phyloP scores from a whole-genome alignment of 2,113 vertebrate genomes.

The Sebastes fasciatus region DNA sequence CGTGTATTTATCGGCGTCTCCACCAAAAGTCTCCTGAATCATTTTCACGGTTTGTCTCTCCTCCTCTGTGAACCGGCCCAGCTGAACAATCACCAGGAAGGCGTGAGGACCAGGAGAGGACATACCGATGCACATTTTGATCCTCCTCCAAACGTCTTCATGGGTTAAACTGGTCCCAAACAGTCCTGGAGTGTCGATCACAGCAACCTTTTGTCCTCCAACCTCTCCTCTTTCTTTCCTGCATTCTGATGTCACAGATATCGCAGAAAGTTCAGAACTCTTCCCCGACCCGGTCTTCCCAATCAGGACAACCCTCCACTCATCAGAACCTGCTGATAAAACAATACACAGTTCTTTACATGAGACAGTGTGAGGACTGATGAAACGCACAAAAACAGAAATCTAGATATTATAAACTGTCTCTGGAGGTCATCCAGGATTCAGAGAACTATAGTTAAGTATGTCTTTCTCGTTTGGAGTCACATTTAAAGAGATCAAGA shows the following conservation, averaged over 20 bases:
- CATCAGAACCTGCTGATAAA: neutral
- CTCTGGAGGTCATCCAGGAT: too few species aligned
- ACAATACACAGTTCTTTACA: neutral
- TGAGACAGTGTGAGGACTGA: neutral
- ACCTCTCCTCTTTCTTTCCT: neutral
- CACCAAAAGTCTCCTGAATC: neutral
- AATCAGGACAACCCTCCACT: neutral
- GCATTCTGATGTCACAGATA: neutral
- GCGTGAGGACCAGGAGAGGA: conserved; percentile 4
- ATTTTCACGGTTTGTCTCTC: neutral
- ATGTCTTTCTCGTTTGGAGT: too few species aligned
- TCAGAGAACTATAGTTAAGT: too few species aligned
- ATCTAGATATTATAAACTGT: too few species aligned
- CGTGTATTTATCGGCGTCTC: neutral
- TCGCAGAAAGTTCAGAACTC: conserved; percentile 1
- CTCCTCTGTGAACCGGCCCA: conserved; percentile 3
- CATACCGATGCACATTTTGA: neutral
- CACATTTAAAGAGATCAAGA: too few species aligned
- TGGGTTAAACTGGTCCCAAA: neutral
- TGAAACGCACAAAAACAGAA: too few species aligned
- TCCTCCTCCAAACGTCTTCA: neutral
- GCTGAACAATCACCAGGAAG: neutral
- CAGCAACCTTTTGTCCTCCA: neutral
- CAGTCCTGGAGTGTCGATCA: conserved; percentile 7
- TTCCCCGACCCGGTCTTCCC: conserved; percentile 16